phyloP scores from a whole-genome alignment of 2,797 vertebrate genomes.

The Eurystomus glaucurus region DNA sequence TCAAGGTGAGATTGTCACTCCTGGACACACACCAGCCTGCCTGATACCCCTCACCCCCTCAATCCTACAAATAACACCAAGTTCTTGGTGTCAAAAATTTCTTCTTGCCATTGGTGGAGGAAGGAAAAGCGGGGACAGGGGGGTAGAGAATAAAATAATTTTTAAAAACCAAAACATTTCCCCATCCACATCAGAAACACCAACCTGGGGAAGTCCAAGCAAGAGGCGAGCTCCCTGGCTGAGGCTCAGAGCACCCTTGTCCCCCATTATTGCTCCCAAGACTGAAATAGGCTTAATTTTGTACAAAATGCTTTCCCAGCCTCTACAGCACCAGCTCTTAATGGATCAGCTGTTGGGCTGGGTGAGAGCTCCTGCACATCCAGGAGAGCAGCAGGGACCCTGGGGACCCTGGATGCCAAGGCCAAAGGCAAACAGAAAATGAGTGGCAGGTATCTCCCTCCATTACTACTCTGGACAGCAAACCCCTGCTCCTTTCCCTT shows the following conservation, averaged over 20 bases:
- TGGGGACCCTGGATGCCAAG: neutral
- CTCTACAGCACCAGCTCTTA: neutral
- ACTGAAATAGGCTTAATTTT: neutral
- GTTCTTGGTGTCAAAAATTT: neutral
- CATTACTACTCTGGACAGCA: neutral
- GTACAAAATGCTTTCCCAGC: neutral
- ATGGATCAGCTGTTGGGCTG: neutral
- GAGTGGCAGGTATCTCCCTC: neutral
- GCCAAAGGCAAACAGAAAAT: neutral
- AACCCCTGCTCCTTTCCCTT: neutral
- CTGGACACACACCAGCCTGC: neutral
- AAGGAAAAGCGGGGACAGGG: neutral
- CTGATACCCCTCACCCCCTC: neutral
- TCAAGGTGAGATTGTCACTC: neutral
- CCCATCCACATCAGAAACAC: neutral
- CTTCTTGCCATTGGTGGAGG: neutral
- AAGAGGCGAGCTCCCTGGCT: neutral
- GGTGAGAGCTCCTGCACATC: neutral
- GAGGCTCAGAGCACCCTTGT: neutral
- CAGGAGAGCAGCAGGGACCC: neutral
- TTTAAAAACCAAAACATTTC: neutral
- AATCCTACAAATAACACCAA: neutral
- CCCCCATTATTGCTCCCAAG: neutral
- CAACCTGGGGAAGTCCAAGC: neutral
- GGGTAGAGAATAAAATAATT: no score